Percentiles rank a stretch among this genome's conserved stretches.
Conservation (phyloP, 1,140 invertebrate species). For the Anadara kagoshimensis region DNA sequence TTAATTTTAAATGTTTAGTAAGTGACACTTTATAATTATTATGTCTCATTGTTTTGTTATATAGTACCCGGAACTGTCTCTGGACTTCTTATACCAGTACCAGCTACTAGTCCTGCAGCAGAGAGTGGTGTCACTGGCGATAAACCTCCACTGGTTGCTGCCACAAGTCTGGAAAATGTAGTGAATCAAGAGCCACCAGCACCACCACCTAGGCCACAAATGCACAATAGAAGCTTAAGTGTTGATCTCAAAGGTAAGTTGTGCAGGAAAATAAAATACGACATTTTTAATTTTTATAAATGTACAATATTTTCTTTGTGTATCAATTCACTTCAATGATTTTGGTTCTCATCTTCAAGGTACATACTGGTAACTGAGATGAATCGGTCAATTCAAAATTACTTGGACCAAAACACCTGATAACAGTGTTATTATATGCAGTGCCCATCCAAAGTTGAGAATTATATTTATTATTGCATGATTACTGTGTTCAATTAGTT, state of each 20-base stretch:
- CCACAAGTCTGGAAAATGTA: neutral
- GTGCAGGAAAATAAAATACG: neutral
- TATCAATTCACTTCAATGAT: too few relatives aligned
- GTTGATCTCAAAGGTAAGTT: slow-evolving; percentile 63
- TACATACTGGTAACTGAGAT: too few relatives aligned
- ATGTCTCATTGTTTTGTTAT: neutral
- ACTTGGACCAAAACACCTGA: too few relatives aligned
- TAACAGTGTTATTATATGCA: too few relatives aligned
- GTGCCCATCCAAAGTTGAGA: too few relatives aligned
- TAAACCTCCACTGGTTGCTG: neutral
- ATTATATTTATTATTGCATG: too few relatives aligned
- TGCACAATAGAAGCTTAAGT: slow-evolving; percentile 63
- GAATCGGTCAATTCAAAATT: too few relatives aligned
- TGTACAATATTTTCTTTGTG: too few relatives aligned
- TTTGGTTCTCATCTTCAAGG: too few relatives aligned
- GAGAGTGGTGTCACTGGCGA: neutral
- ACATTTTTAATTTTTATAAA: neutral
- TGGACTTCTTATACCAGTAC: slow-evolving; percentile 56
- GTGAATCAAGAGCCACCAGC: slow-evolving; percentile 55
- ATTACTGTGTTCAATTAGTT: too few relatives aligned
- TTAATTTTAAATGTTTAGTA: neutral
- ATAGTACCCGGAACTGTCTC: slow-evolving; percentile 60
- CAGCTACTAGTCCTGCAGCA: slow-evolving; percentile 39
- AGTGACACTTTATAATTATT: slow-evolving; percentile 21
- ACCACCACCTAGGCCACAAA: slow-evolving; percentile 55